Base-by-base conservation (phyloP, 2,113 vertebrate species). In the Platycercus adscitus region DNA sequence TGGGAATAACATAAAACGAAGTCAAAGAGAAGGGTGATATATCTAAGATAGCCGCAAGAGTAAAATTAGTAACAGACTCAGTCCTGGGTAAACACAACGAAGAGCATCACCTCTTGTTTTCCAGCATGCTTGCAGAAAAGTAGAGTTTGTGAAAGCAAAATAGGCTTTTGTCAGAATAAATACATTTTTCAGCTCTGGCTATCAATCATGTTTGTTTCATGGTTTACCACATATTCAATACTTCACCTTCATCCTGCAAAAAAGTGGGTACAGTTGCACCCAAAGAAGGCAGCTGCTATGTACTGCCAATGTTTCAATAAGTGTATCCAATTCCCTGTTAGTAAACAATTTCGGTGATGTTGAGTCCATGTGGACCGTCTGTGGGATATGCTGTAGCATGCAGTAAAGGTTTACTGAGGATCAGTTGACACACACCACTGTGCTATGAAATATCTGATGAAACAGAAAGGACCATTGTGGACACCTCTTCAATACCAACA, bases 121-220 rank as follows among this genome's bases (percentile, higher is more conserved):
- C 10, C 53, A 33, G 18, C 24, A 11, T 2, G 24, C 31, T 41
- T 17, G 21, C n/a, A n/a, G n/a, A 13, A 19, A 64, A 49, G 64
- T 4, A 6, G 15, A 49, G 3, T 10, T 39, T 63, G 33, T 23
- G 65, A 37, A 10, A 6, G 39, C 19, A 76, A 35, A 73, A 4
- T 2, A 7, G 9, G 8, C 4, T 66, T 25, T 47, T 18, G 6
- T 11, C 17, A 53, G n/a, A 56, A 68, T 20, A 50, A 86, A 61
- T 3, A 1, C 0, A 9, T 21, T 29, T 24, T 23, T 19, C 49
- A 63, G 69, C n/a, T 20, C 12, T 56, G 58, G 9, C 63, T 50
- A 8, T 6, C 1, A 0, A 8, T 5, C 1, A 0, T 4, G 1
- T 46, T 65, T 60, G 10, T 20, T 43, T 71, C 4, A 3, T 37